Evolutionary conservation across 2,797 vertebrate genomes (phyloP).

Genomic region (Pipistrellus kuhlii): DNA sequence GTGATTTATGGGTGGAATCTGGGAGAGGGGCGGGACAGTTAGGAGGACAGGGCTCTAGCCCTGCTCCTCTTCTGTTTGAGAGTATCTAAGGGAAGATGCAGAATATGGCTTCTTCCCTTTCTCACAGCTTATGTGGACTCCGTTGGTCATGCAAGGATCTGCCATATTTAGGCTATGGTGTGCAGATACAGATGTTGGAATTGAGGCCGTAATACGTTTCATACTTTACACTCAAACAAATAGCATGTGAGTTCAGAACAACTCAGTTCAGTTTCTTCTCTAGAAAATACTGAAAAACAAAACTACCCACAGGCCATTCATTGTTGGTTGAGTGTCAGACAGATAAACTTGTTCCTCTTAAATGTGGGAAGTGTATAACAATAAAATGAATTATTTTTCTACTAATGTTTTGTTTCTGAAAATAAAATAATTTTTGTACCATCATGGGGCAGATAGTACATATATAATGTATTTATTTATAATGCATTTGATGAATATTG

Average conservation of each 20-base stretch:
- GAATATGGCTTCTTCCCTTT: not conserved
- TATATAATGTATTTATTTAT: conserved; percentile 15
- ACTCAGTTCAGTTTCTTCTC: not conserved
- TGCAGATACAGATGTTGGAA: not conserved
- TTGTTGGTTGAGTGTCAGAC: not conserved
- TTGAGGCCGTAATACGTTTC: not conserved
- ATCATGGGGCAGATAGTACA: not conserved
- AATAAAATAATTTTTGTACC: not conserved
- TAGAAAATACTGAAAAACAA: not conserved
- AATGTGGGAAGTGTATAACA: not conserved
- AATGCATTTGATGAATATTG: conserved; percentile 19
- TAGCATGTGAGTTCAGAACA: not conserved
- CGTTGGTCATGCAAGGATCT: not conserved
- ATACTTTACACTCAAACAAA: not conserved
- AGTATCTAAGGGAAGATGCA: not conserved
- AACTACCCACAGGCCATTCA: not conserved
- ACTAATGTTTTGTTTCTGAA: not conserved
- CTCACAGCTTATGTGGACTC: not conserved
- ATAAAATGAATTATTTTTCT: conserved; percentile 19
- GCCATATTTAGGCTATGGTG: not conserved
- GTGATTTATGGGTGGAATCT: not conserved
- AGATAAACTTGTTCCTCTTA: not conserved
- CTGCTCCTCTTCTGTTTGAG: not conserved
- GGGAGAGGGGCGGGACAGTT: not conserved
- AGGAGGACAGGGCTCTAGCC: not conserved